Evolutionary conservation across 2,797 vertebrate genomes (phyloP), one percentile per base, ranked within the genome.

Genomic region (Phalanger gymnotis): DNA sequence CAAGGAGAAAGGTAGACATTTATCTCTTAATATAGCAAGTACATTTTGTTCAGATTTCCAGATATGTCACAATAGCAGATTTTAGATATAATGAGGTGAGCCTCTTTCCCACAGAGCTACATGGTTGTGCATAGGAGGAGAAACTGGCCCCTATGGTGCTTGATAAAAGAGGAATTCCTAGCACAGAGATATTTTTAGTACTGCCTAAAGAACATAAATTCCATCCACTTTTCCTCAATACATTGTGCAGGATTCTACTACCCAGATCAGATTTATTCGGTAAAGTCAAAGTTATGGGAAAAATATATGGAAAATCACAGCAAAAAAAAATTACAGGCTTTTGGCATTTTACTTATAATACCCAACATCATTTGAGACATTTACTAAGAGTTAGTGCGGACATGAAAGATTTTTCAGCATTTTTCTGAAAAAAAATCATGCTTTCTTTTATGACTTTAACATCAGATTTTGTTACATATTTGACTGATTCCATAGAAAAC

Each of bases 161-260:
- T 96, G 95, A 94, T 96, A 94, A 96, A 94, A 97, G 96, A 96
- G 93, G 93, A 97, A 96, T 97, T 98, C 96, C 95, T 96, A 94
- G 93, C 93, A 95, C 0, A 0, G 51, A 90, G 92, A 56, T 97
- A 97, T 97, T 98, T 96, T 98, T 97, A 97, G 96, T 5, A 16
- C 90, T n/a, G 94, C 31, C 94, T 58, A 93, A 54, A 73, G 94
- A 96, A 95, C 95, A 93, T 94, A 57, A 47, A 66, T 56, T 93
- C 87, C 55, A 95, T 96, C 30, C 92, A 92, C 91, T 93, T 95
- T 97, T 97, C 96, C 97, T 97, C 90, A 96, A 55, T 40, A 90
- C 92, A 90, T 54, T 95, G 61, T 61, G 13, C 58, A 93, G 3
- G 55, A 66, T 54, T 96, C 92, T 95, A 6, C 40, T 12, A 53